Conservation (phyloP, 2,888 invertebrate species). For the Orthosia incerta region DNA sequence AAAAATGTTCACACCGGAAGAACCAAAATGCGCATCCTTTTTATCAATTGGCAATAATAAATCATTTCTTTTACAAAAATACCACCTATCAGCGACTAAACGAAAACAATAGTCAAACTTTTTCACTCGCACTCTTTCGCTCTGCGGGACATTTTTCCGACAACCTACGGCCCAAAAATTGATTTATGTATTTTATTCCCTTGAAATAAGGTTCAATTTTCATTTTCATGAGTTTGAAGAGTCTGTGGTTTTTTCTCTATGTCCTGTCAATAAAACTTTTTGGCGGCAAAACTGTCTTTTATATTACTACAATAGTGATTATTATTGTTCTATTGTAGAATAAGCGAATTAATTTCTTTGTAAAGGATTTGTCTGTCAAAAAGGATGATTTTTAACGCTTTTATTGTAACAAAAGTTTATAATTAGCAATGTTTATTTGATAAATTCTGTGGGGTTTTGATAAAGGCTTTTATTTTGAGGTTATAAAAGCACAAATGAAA, state of each 20-base stretch:
- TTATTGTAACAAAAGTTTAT: conserved; percentile 66
- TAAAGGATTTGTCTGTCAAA: conserved; percentile 71
- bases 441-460: conserved; percentile 51
- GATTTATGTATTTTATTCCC: not conserved
- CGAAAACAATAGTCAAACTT: conserved; percentile 73
- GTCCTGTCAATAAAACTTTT: conserved; percentile 72
- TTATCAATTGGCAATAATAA: conserved; percentile 71
- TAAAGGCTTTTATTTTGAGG: conserved; percentile 10
- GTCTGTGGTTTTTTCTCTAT: conserved; percentile 44
- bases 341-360: conserved; percentile 73
- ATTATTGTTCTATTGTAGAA: conserved; percentile 72
- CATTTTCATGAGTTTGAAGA: not conserved
- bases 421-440: conserved; percentile 66
- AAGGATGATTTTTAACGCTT: conserved; percentile 68
- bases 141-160: conserved; percentile 68
- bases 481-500: not conserved
- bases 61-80: conserved; percentile 73
- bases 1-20: conserved; percentile 73
- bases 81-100: conserved; percentile 74
- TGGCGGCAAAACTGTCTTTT: conserved; percentile 76
- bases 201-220: conserved; percentile 2
- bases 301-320: conserved; percentile 70
- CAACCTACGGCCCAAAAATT: not conserved
- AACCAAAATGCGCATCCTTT: conserved; percentile 53
- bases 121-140: conserved; percentile 73